Percentiles rank a stretch among this genome's conserved stretches.
Conservation (phyloP, 2,797 vertebrate genomes). For the Bovichtus variegatus region DNA sequence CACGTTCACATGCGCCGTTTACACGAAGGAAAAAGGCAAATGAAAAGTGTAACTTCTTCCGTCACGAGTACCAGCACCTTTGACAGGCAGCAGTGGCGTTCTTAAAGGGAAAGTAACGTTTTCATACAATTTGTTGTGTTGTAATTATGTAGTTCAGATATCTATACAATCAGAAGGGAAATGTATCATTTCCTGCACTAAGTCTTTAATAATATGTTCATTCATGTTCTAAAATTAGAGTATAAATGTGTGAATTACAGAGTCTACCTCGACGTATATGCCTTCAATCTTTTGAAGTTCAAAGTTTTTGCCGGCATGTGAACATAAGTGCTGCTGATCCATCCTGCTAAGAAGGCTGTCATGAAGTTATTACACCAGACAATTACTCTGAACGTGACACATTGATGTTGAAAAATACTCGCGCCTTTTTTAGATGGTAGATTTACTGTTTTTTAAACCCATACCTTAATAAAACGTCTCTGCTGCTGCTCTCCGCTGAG, state of each 20-base stretch:
- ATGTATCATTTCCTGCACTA: neutral
- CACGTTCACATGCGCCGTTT: no score
- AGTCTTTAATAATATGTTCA: neutral
- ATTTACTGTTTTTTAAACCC: constrained; percentile 28
- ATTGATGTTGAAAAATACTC: constrained; percentile 9
- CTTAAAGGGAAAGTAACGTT: no score
- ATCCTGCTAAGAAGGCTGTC: constrained; percentile 6
- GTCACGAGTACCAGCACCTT: no score
- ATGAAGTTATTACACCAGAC: neutral
- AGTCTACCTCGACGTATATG: neutral
- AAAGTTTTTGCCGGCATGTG: neutral
- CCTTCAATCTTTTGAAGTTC: constrained; percentile 13
- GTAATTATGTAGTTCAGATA: constrained; percentile 4
- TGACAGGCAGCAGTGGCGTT: no score
- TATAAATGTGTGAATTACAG: constrained; percentile 6
- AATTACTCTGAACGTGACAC: neutral
- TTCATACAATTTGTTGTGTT: no score
- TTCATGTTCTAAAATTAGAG: neutral
- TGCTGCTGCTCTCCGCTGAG: constrained; percentile 1
- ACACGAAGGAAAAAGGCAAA: no score
- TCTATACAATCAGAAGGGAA: neutral
- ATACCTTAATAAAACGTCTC: neutral
- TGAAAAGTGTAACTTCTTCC: no score
- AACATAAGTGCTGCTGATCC: constrained; percentile 7
- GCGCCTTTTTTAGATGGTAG: constrained; percentile 14